These are phyloP conservation scores for Bombus pyrosoma DNA, from an alignment of 1,140 invertebrate species.

Conservation along the genomic window DNA sequence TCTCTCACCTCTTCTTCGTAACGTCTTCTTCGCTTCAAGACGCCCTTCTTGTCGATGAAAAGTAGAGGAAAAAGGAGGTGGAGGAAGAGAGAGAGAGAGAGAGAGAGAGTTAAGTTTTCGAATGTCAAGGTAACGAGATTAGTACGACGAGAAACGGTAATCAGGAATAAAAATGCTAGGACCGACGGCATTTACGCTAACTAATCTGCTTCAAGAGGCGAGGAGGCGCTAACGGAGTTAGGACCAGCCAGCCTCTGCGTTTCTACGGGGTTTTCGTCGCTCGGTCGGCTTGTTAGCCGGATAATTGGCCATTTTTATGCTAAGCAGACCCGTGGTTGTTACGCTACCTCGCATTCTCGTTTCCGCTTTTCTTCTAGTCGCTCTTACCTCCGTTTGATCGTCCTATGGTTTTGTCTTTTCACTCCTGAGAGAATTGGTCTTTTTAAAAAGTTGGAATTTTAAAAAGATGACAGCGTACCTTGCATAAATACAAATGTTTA, in stretches of 20 bases:
- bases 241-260: conserved; percentile 14
- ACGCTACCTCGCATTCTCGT: conserved; percentile 39
- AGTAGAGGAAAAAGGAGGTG: background rate
- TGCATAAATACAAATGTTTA: background rate
- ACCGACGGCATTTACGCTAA: conserved; percentile 77
- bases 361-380: conserved; percentile 27
- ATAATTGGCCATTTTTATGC: conserved; percentile 80
- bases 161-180: conserved; percentile 78
- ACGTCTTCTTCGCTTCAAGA: conserved; percentile 15
- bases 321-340: conserved; percentile 64
- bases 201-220: conserved; percentile 76
- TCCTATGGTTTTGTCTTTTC: background rate
- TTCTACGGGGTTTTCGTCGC: conserved; percentile 45
- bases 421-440: background rate
- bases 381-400: conserved; percentile 37
- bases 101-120: conserved; percentile 62
- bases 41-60: conserved; percentile 8
- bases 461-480: background rate
- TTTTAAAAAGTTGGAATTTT: background rate
- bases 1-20: background rate
- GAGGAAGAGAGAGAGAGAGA: background rate
- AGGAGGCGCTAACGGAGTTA: conserved; percentile 74
- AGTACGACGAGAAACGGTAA: conserved; percentile 74
- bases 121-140: conserved; percentile 68
- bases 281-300: conserved; percentile 72